Conservation (phyloP, 2,797 vertebrate species). For the Kryptopterus vitreolus region DNA sequence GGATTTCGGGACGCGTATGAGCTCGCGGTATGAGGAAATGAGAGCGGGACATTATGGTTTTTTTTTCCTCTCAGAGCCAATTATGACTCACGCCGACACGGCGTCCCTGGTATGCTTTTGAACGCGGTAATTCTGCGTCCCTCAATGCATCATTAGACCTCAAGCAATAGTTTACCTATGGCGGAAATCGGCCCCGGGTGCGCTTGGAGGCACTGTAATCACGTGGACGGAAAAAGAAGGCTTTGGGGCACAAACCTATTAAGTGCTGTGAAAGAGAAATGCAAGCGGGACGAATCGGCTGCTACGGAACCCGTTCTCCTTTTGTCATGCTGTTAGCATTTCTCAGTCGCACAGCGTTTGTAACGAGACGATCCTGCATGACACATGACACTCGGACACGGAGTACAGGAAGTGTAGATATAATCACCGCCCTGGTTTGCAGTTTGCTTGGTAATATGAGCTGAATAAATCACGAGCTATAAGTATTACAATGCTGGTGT, state of each 20-base stretch:
- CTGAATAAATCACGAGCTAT: background rate
- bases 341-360: background rate
- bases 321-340: background rate
- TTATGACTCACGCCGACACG: conserved; percentile 9
- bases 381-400: background rate
- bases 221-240: background rate
- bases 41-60: background rate
- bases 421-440: background rate
- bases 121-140: conserved; percentile 22
- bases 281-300: background rate
- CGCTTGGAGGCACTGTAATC: background rate
- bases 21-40: conserved; percentile 16
- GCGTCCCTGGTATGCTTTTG: conserved; percentile 8
- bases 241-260: background rate
- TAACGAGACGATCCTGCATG: background rate
- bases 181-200: background rate
- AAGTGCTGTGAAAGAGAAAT: background rate
- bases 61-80: conserved; percentile 9
- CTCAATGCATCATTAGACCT: conserved; percentile 12
- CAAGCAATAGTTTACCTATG: background rate
- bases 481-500: background rate
- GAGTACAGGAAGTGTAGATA: too few relatives aligned
- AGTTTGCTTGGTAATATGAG: background rate
- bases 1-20: background rate
- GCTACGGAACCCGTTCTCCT: background rate